These are phyloP conservation scores for Bhutanitis thaidina DNA, from an alignment of 2,888 invertebrate species.

Conservation along the genomic window DNA sequence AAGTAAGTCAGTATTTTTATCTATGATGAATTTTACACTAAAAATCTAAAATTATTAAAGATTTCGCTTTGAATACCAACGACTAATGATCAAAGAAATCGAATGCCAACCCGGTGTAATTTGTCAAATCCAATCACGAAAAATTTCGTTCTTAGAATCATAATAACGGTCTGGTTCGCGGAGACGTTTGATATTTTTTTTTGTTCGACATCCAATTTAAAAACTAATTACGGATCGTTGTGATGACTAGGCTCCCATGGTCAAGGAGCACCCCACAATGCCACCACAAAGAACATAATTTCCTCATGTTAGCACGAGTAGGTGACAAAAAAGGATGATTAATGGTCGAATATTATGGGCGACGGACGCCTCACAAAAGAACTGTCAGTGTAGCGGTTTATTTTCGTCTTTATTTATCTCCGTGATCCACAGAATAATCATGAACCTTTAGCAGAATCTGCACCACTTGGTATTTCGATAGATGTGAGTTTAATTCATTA, in stretches of 20 bases:
- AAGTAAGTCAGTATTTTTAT: no score
- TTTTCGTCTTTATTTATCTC: conserved; percentile 14
- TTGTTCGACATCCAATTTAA: conserved; percentile 70
- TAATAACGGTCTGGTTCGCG: conserved; percentile 59
- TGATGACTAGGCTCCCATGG: conserved; percentile 67
- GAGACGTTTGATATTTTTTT: conserved; percentile 63
- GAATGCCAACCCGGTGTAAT: conserved; percentile 53
- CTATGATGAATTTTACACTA: background rate
- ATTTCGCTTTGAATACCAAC: conserved; percentile 13
- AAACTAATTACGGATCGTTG: conserved; percentile 70
- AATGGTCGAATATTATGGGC: conserved; percentile 52
- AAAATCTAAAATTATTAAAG: conserved; percentile 6
- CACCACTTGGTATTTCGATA: background rate
- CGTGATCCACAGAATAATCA: conserved; percentile 7
- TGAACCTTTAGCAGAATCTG: conserved; percentile 3
- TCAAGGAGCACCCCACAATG: conserved; percentile 59
- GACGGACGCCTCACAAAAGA: conserved; percentile 55
- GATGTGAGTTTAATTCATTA: background rate
- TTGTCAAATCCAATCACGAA: conserved; percentile 72
- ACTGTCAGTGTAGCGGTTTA: conserved; percentile 42
- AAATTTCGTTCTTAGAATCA: conserved; percentile 54
- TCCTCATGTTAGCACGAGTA: conserved; percentile 65
- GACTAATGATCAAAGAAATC: conserved; percentile 54
- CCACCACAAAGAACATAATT: conserved; percentile 66
- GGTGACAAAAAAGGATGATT: conserved; percentile 76